These are phyloP conservation scores for Caerostris extrusa DNA, from an alignment of 1,140 invertebrate species.

Conservation along the genomic window DNA sequence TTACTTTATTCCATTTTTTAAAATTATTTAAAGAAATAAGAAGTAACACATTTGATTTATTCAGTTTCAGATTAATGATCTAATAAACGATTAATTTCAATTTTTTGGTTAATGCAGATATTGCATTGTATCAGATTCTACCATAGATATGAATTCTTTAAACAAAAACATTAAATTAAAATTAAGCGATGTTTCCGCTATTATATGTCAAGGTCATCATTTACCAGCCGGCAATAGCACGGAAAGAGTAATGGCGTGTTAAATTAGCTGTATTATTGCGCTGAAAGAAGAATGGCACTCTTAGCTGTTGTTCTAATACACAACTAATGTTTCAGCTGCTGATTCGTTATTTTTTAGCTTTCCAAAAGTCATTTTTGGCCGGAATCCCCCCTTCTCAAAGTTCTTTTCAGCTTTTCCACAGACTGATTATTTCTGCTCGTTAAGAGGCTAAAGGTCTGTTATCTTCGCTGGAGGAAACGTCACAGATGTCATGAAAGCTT, in stretches of 20 bases:
- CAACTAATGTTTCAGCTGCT: neutral
- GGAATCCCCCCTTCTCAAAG: neutral
- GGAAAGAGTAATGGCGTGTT: constrained; percentile 4
- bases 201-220: neutral
- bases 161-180: too few species aligned
- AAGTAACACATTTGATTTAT: too few species aligned
- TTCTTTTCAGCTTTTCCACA: neutral
- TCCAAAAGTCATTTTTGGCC: neutral
- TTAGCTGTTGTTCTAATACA: constrained; percentile 5
- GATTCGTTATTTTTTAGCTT: neutral
- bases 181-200: too few species aligned
- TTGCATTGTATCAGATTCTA: too few species aligned
- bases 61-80: too few species aligned
- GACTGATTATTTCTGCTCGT: constrained; percentile 1
- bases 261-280: neutral
- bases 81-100: too few species aligned
- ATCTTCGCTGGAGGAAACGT: neutral
- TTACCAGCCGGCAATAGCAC: neutral
- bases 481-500: neutral
- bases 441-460: neutral
- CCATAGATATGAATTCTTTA: too few species aligned
- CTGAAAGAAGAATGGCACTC: neutral
- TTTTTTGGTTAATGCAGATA: too few species aligned
- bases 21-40: too few species aligned
- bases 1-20: too few species aligned